Percentiles rank a stretch among this genome's conserved stretches.
These are phyloP conservation scores for Luffia ferchaultella DNA, from an alignment of 2,888 invertebrate genomes.

Conservation along the genomic window DNA sequence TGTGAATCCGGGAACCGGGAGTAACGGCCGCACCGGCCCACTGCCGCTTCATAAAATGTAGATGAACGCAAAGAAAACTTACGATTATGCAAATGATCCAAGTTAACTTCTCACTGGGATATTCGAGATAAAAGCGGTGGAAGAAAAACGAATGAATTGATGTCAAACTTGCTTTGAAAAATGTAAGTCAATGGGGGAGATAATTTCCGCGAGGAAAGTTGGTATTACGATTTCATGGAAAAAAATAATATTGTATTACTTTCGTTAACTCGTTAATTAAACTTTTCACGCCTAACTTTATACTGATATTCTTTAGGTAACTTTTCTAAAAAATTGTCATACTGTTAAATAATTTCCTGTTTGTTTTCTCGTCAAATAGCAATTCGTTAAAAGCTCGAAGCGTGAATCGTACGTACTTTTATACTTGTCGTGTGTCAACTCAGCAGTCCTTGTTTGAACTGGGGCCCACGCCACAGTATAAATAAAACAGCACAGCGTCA, in stretches of 20 bases:
- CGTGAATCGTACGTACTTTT: too few species aligned
- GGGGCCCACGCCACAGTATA: too few species aligned
- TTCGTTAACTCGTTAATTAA: background rate
- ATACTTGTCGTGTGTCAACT: too few species aligned
- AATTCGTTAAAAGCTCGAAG: too few species aligned
- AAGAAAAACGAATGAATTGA: constrained; percentile 51
- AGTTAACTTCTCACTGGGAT: constrained; percentile 3
- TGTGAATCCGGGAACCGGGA: background rate
- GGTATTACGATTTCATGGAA: background rate
- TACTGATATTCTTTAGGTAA: too few species aligned
- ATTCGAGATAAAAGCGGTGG: constrained; percentile 39
- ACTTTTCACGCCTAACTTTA: too few species aligned
- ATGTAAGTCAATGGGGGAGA: constrained; percentile 58
- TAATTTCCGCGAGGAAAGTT: constrained; percentile 42
- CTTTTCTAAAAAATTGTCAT: too few species aligned
- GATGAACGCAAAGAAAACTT: background rate
- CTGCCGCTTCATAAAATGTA: background rate
- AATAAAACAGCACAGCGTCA: too few species aligned
- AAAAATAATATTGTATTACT: background rate
- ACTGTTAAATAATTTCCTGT: too few species aligned
- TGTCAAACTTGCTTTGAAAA: constrained; percentile 61
- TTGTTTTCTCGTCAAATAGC: too few species aligned
- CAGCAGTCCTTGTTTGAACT: too few species aligned
- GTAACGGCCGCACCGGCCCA: background rate
- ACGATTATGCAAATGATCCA: background rate